Percentiles rank a stretch among this genome's conserved stretches.
Evolutionary conservation across 2,797 vertebrate genomes (phyloP).

Genomic region (Podarcis siculus): DNA sequence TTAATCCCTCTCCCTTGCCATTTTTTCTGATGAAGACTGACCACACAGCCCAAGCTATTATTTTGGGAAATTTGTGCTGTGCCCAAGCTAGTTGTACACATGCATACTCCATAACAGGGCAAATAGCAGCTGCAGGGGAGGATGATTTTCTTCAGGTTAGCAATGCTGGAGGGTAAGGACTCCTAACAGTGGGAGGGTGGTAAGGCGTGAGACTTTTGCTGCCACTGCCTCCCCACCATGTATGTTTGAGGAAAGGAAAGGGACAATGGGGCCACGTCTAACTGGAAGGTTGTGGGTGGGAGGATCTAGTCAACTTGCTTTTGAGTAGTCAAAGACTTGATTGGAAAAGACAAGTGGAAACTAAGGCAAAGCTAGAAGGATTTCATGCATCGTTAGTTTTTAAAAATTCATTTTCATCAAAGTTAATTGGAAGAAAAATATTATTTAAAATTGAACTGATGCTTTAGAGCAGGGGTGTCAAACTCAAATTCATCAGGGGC

Average conservation of each 20-base stretch:
- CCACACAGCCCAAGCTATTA: too few relatives aligned
- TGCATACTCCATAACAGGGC: not conserved
- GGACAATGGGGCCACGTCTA: not conserved
- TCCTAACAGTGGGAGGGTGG: not conserved
- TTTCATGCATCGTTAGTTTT: not conserved
- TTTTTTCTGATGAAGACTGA: not conserved
- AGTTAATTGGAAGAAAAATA: not conserved
- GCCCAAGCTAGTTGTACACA: too few relatives aligned
- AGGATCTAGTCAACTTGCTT: not conserved
- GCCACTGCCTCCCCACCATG: not conserved
- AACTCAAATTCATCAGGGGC: too few relatives aligned
- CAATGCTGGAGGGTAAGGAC: not conserved
- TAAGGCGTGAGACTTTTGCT: not conserved
- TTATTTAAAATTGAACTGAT: not conserved
- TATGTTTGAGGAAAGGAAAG: not conserved
- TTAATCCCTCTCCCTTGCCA: not conserved
- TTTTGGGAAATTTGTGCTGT: too few relatives aligned
- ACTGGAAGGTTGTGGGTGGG: not conserved
- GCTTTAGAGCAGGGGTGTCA: too few relatives aligned
- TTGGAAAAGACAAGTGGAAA: not conserved
- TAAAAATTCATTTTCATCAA: not conserved
- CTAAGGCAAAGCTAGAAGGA: not conserved
- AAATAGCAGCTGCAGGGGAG: not conserved
- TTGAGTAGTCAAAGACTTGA: conserved; percentile 5
- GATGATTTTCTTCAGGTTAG: not conserved